Base-by-base conservation (phyloP, 2,797 vertebrate species). In the Gobio occitaniae region DNA sequence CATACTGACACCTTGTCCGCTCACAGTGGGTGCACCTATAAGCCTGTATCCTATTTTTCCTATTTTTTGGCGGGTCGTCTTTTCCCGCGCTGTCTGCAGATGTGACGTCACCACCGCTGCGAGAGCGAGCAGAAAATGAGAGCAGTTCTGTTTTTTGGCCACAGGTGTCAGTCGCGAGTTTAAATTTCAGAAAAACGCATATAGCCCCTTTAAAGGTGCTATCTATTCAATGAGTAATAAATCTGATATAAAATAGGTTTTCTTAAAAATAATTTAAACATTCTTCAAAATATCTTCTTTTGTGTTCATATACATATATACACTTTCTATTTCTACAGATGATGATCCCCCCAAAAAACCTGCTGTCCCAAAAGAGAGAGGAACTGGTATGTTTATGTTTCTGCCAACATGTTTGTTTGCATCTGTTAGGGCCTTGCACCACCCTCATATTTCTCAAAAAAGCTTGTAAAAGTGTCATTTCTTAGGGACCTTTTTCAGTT, bases 261-360 rank as follows among this genome's bases (percentile, higher is more conserved):
- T 71, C 1, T 56, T 81, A 0, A 25, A 61, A 59, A n/a, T n/a
- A 10, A 1, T 21, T 21, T 21, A n/a, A 11, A 59, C 54, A 59
- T n/a, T 63, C 2, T 29, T 63, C 59, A 63, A 29, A 63, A 32
- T 63, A 29, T 32, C 12, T 29, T 63, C 6, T 8, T 65, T 32
- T 16, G 63, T 16, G 29, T 32, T 15, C n/a, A 61, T 25, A 3
- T 15, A 29, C n/a, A 65, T 16, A 13, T 2, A 29, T 29, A 17
- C 13, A 16, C 2, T 65, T 65, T 79, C 15, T 19, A 10, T 21
- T 52, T 70, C 50, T 56, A 75, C 77, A 88, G 61, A 65, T 44
- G 25, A 29, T 13, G 85, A 69, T 32, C 48, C 85, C 21, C 48
- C 87, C 16, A 82, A 84, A 21, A 86, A 87, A 32, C 88, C 88